Evolutionary conservation across 2,797 vertebrate species (phyloP), one percentile per base, ranked within the genome.

Genomic region (Chromis chromis): DNA sequence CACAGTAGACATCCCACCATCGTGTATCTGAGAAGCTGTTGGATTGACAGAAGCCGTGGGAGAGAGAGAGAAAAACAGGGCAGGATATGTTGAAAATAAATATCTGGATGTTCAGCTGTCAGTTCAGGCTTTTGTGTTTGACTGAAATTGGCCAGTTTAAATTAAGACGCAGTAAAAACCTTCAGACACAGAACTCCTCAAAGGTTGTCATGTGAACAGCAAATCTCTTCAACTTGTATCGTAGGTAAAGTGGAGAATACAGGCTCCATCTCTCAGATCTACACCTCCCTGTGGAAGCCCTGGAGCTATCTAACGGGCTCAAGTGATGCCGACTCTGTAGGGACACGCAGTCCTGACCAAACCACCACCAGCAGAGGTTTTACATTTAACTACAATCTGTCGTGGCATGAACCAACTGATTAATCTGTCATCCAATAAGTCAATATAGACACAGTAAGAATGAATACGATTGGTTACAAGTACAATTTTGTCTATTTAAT

Each of bases 201-300:
- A 40, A 4, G 3, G 55, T 53, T 57, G 24, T 7, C 14, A 33
- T 19, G 28, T 64, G 27, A 76, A 68, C 62, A 54, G 50, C 8
- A 61, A 11, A 68, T 76, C 11, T 67, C 24, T 74, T 73, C 7
- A 58, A 58, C 57, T 60, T 82, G 64, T 83, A 78, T 81, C 53
- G 10, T 11, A 94, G 92, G 90, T 58, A 92, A 89, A 69, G 86
- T 86, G 69, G 81, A 87, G 85, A 57, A 77, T 40, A 78, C 82
- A 0, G 81, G 31, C 54, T 84, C 91, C 65, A 82, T 92, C 73
- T 85, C 90, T 78, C 84, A 93, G 82, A 93, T 94, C 79, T 93
- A 92, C 84, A 84, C 81, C 31, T 93, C 93, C 64, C 84, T 91
- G 79, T 94, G 93, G 93, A 93, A 91, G 78, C 93, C 93, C 82